A percentile compares a stretch with the other conserved stretches of the same genome.
phyloP scores from a whole-genome alignment of 1,140 invertebrate genomes.

The Hypsibius dujardini region DNA sequence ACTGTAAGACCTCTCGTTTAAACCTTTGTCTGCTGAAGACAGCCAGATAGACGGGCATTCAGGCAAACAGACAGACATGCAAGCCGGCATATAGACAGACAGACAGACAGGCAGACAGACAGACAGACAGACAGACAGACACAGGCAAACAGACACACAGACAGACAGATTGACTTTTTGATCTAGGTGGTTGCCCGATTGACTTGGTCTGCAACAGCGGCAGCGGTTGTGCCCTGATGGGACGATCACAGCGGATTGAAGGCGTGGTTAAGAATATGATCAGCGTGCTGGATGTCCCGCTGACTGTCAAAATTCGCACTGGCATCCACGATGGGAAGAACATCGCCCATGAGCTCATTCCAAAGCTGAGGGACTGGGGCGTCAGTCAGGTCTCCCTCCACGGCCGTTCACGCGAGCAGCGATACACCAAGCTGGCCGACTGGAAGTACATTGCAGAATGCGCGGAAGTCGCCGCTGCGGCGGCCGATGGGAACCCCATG shows the following conservation, averaged over 20 bases:
- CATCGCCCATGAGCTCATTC: conserved; percentile 70
- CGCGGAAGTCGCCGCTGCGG: conserved; percentile 46
- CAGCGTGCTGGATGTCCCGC: conserved; percentile 54
- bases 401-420: conserved; percentile 33
- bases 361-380: conserved; percentile 61
- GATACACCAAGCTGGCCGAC: conserved; percentile 73
- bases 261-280: conserved; percentile 58
- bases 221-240: conserved; percentile 71
- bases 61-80: too few relatives aligned
- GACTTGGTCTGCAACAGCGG: conserved; percentile 82
- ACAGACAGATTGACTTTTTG: too few relatives aligned
- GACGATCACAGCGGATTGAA: conserved; percentile 55
- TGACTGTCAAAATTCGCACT: conserved; percentile 87
- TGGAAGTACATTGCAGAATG: conserved; percentile 90
- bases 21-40: too few relatives aligned
- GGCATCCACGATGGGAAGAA: conserved; percentile 74
- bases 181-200: conserved; percentile 91
- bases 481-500: too few relatives aligned
- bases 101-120: too few relatives aligned
- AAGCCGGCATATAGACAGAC: too few relatives aligned
- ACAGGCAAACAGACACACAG: too few relatives aligned
- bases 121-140: too few relatives aligned
- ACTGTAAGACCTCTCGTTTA: too few relatives aligned
- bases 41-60: too few relatives aligned
- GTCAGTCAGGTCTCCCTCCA: conserved; percentile 45